Conservation (phyloP, 2,888 invertebrate genomes). For the Automeris io region DNA sequence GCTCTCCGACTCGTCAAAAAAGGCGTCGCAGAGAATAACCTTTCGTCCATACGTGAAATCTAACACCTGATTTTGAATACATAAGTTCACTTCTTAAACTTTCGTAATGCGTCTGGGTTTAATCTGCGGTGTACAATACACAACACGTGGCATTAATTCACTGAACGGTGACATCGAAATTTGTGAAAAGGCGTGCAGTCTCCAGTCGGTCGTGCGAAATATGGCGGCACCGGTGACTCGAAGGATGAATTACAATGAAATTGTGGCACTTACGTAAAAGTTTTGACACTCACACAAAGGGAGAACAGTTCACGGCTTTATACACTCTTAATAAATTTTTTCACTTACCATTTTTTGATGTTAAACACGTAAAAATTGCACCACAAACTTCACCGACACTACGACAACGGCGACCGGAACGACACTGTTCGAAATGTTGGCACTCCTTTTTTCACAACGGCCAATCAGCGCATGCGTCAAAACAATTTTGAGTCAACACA, state of each 20-base stretch:
- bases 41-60: constrained; percentile 67
- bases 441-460: constrained; percentile 48
- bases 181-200: constrained; percentile 72
- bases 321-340: constrained; percentile 57
- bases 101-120: constrained; percentile 19
- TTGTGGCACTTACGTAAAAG: constrained; percentile 34
- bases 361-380: constrained; percentile 73
- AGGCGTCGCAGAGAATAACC: constrained; percentile 66
- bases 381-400: constrained; percentile 72
- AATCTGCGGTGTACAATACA: constrained; percentile 36
- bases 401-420: constrained; percentile 75
- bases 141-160: constrained; percentile 74
- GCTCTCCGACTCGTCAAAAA: constrained; percentile 52
- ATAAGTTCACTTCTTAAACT: constrained; percentile 25
- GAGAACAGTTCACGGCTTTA: constrained; percentile 44
- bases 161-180: constrained; percentile 69
- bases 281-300: constrained; percentile 30
- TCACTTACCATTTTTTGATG: constrained; percentile 77
- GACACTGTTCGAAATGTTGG: constrained; percentile 72
- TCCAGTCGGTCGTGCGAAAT: constrained; percentile 66
- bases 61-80: constrained; percentile 52
- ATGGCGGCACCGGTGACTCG: constrained; percentile 74
- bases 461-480: constrained; percentile 76
- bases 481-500: constrained; percentile 47
- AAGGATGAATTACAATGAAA: constrained; percentile 42